Percentiles rank a stretch among this genome's conserved stretches.
Evolutionary conservation across 2,113 vertebrate genomes (phyloP).

Genomic region (Nothoprocta pentlandii): DNA sequence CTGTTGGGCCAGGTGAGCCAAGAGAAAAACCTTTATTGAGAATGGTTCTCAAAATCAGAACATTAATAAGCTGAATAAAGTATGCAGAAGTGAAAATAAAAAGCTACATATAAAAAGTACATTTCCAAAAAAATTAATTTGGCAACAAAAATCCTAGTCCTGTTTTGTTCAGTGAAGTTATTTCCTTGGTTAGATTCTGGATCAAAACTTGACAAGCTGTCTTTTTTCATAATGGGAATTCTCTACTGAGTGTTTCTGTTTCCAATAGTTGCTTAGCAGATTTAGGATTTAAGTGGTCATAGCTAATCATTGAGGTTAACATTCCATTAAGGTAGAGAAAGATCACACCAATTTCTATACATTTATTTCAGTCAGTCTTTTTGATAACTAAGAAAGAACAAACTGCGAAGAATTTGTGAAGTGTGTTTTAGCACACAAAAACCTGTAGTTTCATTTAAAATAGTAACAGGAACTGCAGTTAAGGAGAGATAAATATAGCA

Average conservation of each 20-base stretch:
- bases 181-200: slow-evolving; percentile 22
- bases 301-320: slow-evolving; percentile 63
- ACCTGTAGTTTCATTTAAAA: background rate
- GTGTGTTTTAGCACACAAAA: background rate
- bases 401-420: background rate
- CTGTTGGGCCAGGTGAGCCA: background rate
- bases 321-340: slow-evolving; percentile 61
- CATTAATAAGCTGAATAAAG: background rate
- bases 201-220: slow-evolving; percentile 54
- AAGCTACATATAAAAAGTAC: background rate
- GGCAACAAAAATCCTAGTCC: background rate
- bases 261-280: slow-evolving; percentile 65
- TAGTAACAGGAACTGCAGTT: background rate
- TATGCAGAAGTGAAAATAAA: background rate
- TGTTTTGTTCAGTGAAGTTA: slow-evolving; percentile 35
- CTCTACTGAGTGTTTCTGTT: slow-evolving; percentile 62
- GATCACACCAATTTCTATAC: slow-evolving; percentile 46
- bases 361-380: slow-evolving; percentile 49
- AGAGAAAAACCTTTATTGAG: background rate
- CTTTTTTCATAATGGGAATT: slow-evolving; percentile 48
- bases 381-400: slow-evolving; percentile 21
- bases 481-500: background rate
- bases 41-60: background rate
- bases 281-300: slow-evolving; percentile 58
- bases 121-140: background rate